phyloP scores from a whole-genome alignment of 2,797 vertebrate species.

The Acipenser transmontanus region DNA sequence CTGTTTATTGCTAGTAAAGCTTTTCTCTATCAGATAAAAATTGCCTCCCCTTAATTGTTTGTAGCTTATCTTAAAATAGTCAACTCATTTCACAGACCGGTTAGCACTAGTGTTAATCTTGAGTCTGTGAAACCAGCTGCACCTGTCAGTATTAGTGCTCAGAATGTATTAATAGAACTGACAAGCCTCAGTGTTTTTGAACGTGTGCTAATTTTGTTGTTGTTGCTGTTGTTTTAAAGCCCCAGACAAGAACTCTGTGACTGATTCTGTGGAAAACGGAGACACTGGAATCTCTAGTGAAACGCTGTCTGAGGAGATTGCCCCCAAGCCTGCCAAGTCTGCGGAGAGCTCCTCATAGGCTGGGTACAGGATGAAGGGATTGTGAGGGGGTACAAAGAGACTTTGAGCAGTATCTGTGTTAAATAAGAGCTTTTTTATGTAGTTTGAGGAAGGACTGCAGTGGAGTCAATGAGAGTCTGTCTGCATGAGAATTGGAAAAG shows the following conservation, averaged over 20 bases:
- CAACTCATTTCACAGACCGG: too few species aligned
- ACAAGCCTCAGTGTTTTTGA: too few species aligned
- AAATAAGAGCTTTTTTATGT: constrained; percentile 29
- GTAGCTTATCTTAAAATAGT: too few species aligned
- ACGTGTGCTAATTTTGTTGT: background rate
- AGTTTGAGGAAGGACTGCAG: constrained; percentile 16
- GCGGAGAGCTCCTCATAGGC: constrained; percentile 69
- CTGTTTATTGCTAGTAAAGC: too few species aligned
- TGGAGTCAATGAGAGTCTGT: constrained; percentile 20
- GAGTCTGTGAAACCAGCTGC: too few species aligned
- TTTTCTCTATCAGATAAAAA: too few species aligned
- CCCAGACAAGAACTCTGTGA: constrained; percentile 78
- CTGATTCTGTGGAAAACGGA: constrained; percentile 76
- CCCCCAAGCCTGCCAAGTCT: constrained; percentile 63
- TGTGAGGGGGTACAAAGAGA: background rate
- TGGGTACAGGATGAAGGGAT: background rate
- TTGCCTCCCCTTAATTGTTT: too few species aligned
- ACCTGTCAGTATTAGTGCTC: too few species aligned
- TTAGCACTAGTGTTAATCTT: too few species aligned
- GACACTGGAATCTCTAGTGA: constrained; percentile 66
- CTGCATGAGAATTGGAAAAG: background rate
- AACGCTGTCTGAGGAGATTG: constrained; percentile 65
- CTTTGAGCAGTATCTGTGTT: constrained; percentile 24
- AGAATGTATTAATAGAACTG: too few species aligned
- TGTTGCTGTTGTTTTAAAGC: constrained; percentile 45